Conservation (phyloP, 2,113 vertebrate genomes). For the Odobenus rosmarus region DNA sequence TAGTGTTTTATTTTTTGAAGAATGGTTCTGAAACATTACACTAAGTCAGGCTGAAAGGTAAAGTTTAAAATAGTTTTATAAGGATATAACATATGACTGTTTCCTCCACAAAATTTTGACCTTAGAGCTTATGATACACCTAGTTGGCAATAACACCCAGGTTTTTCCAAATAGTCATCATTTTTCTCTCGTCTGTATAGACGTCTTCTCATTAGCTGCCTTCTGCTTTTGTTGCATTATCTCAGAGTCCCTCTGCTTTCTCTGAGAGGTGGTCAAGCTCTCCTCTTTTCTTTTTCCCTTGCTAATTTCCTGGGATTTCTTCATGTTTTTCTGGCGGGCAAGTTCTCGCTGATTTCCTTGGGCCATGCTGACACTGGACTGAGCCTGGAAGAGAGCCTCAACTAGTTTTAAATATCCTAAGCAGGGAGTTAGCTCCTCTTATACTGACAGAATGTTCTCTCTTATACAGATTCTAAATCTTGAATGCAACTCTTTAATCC, state of each 20-base stretch:
- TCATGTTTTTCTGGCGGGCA: no score
- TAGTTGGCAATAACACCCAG: constrained; percentile 62
- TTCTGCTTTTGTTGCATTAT: constrained; percentile 90
- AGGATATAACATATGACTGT: constrained; percentile 51
- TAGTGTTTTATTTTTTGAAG: constrained; percentile 73
- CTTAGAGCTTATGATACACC: constrained; percentile 59
- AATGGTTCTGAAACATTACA: constrained; percentile 67
- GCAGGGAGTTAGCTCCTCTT: background rate
- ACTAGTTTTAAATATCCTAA: background rate
- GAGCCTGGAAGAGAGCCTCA: no score
- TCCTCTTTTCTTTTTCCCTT: no score
- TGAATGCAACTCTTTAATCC: background rate
- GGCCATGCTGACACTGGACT: no score
- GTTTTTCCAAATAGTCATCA: constrained; percentile 74
- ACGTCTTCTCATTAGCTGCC: constrained; percentile 87
- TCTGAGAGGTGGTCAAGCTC: no score
- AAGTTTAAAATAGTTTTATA: constrained; percentile 75
- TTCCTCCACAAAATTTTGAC: constrained; percentile 64
- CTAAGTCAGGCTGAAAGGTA: constrained; percentile 59
- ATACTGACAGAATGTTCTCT: background rate
- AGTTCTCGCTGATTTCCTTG: no score
- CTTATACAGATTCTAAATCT: background rate
- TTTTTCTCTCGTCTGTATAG: constrained; percentile 83
- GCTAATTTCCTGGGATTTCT: no score
- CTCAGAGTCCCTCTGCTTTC: constrained; percentile 84